phyloP scores from a whole-genome alignment of 1,140 invertebrate genomes.

The Eurytemora carolleeae region DNA sequence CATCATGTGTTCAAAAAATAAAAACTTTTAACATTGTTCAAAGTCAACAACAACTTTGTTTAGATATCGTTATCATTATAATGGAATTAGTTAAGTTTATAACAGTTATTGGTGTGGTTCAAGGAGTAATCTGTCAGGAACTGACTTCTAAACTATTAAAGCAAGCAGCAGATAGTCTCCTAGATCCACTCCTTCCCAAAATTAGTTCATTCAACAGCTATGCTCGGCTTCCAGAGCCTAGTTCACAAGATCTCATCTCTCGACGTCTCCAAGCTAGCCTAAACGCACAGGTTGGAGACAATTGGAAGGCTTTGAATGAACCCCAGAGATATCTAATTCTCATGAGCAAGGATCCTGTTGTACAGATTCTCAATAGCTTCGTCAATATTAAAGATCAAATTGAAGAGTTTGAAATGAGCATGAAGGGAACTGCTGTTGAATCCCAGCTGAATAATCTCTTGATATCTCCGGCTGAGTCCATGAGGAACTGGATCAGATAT shows the following conservation, averaged over 20 bases:
- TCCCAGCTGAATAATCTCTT: not conserved
- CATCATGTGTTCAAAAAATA: too few relatives aligned
- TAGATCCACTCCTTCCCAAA: too few relatives aligned
- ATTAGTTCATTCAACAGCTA: too few relatives aligned
- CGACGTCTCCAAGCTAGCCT: not conserved
- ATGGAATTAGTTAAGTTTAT: too few relatives aligned
- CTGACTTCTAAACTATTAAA: not conserved
- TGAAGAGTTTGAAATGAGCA: not conserved
- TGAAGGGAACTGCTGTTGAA: not conserved
- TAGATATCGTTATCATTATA: too few relatives aligned
- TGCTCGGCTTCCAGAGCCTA: too few relatives aligned
- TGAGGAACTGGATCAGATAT: not conserved
- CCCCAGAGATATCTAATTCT: not conserved
- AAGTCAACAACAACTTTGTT: too few relatives aligned
- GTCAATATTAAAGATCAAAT: not conserved
- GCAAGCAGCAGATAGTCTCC: too few relatives aligned
- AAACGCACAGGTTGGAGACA: not conserved
- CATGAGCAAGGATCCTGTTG: not conserved
- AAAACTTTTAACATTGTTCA: too few relatives aligned
- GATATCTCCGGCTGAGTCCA: not conserved
- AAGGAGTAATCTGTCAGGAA: too few relatives aligned
- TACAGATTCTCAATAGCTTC: not conserved
- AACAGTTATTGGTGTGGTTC: too few relatives aligned
- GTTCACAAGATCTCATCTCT: not conserved
- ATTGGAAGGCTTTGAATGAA: not conserved